Evolutionary conservation across 1,140 invertebrate species (phyloP), one percentile per base, ranked within the genome.

Genomic region (Octopus bimaculoides): DNA sequence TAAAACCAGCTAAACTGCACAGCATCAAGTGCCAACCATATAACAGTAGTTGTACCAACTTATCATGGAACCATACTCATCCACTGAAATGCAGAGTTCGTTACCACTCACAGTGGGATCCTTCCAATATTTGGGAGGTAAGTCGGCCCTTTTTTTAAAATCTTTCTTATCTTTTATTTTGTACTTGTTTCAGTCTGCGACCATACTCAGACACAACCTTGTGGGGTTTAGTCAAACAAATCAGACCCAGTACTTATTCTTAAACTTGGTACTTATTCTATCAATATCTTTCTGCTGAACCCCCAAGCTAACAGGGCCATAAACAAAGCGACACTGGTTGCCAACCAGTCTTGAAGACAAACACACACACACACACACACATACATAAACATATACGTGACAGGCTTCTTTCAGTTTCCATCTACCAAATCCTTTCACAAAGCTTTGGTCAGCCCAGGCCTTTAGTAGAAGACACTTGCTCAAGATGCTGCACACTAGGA

Each of bases 41-140:
- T n/a, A 82, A 80, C 69, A 82, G 81, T 41, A 82, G 79, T 5
- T 82, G 81, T 77, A 54, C 80, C 26, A 71, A 17, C 73, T 61
- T 82, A 52, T n/a, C 73, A n/a, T 82, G 81, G 81, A 76, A 56
- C 41, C 79, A 80, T 55, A 74, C 75, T 5, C 56, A 55, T 52
- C 26, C 55, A 5, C 55, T 77, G 55, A 75, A 79, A 14, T 82
- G 77, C 66, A 54, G 69, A 20, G 26, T 82, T 17, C 81, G 80
- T 54, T 82, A 80, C 53, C 53, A 78, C 4, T 79, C 79, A 6
- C 26, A 79, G 66, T 82, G 79, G 81, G 77, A 79, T 66, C 10
- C 66, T 71, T 10, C 26, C 5, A 17, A 71, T 71, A 14, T n/a
- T 6, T 71, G 66, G 66, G 26, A 71, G 26, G 66, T 71, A 71